Base-by-base conservation (phyloP, 1,140 invertebrate genomes). In the Manduca sexta region DNA sequence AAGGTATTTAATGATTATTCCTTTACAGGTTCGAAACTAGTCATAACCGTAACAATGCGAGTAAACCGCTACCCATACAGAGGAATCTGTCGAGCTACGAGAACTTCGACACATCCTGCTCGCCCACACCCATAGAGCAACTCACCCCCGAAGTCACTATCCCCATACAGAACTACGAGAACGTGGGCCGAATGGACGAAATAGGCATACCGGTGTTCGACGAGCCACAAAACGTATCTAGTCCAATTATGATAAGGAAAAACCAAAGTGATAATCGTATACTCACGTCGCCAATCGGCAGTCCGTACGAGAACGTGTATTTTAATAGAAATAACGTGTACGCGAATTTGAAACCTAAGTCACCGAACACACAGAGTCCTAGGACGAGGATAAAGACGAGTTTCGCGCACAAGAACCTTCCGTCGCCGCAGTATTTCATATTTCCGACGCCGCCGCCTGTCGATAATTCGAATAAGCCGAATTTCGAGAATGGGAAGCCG, bases 311-410 rank as follows among this genome's bases (percentile, higher is more conserved):
- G 69, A 90, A 89, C 58, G 74, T 88, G 1, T 85, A 84, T 21
- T 69, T 62, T 37, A 69, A 26, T 8, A 26, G 76, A 70, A 74
- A 81, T 49, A 72, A 79, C 34, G 33, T 62, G 0, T 63, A 62
- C 14, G 53, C 56, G 2, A 76, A 76, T 45, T 57, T 84, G 18
- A 86, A 86, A 58, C 88, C 88, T 7, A 86, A 87, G 52, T 89
- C 88, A 3, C 90, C 91, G 1, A 86, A 78, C 47, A 82, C 84
- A 0, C 79, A 86, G 60, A 87, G 86, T 44, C 86, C 86, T 8
- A 81, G 91, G 52, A 91, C 90, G 14, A 81, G 90, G 67, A 92
- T 92, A 31, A 91, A 90, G 64, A 92, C 91, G 1, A 81, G 67
- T 14, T 86, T 83, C 33, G 79, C 86, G 7, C 84, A 87, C 58